These are phyloP conservation scores for Enteromius mattozi DNA, from an alignment of 2,797 vertebrate species.

Conservation along the genomic window DNA sequence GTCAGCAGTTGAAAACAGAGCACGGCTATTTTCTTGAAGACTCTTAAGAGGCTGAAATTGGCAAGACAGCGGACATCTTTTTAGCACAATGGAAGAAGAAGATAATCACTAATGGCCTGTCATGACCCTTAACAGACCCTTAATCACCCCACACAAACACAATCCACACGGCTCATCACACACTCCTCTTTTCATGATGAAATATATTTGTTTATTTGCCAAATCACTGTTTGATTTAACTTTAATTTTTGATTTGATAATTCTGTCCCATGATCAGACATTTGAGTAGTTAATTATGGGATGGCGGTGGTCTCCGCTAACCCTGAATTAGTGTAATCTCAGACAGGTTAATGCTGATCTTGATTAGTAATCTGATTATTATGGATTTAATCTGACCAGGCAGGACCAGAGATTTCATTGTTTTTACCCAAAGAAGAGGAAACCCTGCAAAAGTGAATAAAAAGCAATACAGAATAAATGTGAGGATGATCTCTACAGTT, in stretches of 20 bases:
- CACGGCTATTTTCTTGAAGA: not conserved
- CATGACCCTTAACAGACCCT: not conserved
- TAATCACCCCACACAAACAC: constrained; percentile 19
- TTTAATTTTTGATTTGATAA: not conserved
- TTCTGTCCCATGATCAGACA: not conserved
- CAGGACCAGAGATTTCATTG: constrained; percentile 30
- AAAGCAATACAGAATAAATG: not conserved
- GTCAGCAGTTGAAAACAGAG: constrained; percentile 7
- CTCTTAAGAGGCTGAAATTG: constrained; percentile 11
- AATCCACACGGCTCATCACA: not conserved
- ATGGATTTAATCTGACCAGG: constrained; percentile 35
- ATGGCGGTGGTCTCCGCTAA: constrained; percentile 20
- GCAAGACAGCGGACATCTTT: constrained; percentile 6
- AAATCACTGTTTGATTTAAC: not conserved
- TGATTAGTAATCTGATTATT: constrained; percentile 55
- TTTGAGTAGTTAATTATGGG: not conserved
- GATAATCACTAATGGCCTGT: constrained; percentile 27
- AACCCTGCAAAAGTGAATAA: not conserved
- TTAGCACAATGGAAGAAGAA: constrained; percentile 15
- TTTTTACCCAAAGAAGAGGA: not conserved
- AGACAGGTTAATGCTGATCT: constrained; percentile 55
- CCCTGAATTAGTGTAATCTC: constrained; percentile 58
- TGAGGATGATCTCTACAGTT: not conserved
- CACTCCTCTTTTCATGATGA: not conserved
- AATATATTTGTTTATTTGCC: not conserved